phyloP scores from a whole-genome alignment of 2,888 invertebrate species.

The Sabatieria punctata region DNA sequence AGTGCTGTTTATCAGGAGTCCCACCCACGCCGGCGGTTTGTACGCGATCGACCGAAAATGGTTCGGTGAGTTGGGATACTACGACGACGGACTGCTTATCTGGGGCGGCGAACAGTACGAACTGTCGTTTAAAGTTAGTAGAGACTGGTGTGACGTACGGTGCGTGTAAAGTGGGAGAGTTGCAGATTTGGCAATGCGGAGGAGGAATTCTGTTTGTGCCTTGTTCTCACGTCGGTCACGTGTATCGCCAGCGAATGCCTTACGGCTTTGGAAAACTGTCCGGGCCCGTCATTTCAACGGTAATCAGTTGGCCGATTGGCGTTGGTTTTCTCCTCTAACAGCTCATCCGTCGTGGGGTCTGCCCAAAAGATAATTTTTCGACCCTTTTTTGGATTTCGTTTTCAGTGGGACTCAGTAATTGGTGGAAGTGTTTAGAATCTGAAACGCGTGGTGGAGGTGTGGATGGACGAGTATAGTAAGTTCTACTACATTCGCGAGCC shows the following conservation, averaged over 20 bases:
- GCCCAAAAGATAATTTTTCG: background rate
- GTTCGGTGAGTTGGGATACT: constrained; percentile 84
- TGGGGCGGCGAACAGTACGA: too few species aligned
- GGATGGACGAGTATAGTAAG: constrained; percentile 93
- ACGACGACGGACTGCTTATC: constrained; percentile 84
- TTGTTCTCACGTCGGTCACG: constrained; percentile 90
- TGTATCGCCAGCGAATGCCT: constrained; percentile 91
- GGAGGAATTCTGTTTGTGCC: constrained; percentile 97
- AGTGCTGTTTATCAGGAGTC: constrained; percentile 46
- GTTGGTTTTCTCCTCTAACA: background rate
- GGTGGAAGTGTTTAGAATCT: constrained; percentile 35
- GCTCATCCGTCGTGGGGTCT: too few species aligned
- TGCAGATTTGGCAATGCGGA: constrained; percentile 86
- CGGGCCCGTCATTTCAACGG: constrained; percentile 78
- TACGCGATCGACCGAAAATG: constrained; percentile 90
- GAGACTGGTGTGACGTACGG: background rate
- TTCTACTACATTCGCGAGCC: constrained; percentile 93
- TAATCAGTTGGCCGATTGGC: background rate
- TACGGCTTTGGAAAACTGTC: constrained; percentile 78
- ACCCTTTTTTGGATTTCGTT: background rate
- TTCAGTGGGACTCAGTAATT: background rate
- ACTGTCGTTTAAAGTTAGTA: constrained; percentile 58
- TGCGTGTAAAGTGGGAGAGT: background rate
- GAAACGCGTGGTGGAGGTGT: constrained; percentile 74
- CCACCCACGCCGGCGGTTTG: constrained; percentile 97